phyloP scores from a whole-genome alignment of 2,888 invertebrate genomes.

The Agelastica alni region DNA sequence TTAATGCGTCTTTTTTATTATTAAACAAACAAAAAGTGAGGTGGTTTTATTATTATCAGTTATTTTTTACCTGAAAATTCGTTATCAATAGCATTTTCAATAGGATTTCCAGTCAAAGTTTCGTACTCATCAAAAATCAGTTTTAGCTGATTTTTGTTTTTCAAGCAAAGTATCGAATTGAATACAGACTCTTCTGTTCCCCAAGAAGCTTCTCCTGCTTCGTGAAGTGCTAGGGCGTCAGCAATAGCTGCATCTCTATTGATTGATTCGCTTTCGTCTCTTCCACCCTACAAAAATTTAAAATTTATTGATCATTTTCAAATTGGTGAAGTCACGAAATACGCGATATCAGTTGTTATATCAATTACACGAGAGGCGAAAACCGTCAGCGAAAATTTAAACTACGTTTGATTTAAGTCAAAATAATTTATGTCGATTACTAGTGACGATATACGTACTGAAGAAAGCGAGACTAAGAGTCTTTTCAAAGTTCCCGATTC shows the following conservation, averaged over 20 bases:
- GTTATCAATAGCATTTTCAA: conserved; percentile 76
- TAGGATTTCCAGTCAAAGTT: conserved; percentile 74
- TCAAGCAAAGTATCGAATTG: conserved; percentile 79
- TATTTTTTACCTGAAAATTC: conserved; percentile 79
- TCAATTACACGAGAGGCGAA: too few species aligned
- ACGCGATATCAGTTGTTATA: too few species aligned
- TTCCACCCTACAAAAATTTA: conserved; percentile 68
- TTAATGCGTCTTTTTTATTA: too few species aligned
- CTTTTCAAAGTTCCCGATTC: conserved; percentile 91
- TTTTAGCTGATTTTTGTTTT: conserved; percentile 69
- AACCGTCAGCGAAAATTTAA: too few species aligned
- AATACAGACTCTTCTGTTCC: conserved; percentile 86
- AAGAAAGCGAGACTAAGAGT: conserved; percentile 80
- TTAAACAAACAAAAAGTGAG: too few species aligned
- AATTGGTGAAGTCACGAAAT: too few species aligned
- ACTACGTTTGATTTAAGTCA: too few species aligned
- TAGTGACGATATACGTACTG: conserved; percentile 57
- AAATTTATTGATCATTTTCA: too few species aligned
- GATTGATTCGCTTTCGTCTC: conserved; percentile 77
- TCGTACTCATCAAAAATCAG: conserved; percentile 69
- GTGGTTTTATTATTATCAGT: too few species aligned
- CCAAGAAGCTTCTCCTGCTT: conserved; percentile 69
- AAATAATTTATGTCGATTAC: too few species aligned
- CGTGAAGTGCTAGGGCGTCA: conserved; percentile 79
- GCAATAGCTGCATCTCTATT: conserved; percentile 73